Evolutionary conservation across 2,113 vertebrate species (phyloP), one percentile per base, ranked within the genome.

Genomic region (Uria aalge): DNA sequence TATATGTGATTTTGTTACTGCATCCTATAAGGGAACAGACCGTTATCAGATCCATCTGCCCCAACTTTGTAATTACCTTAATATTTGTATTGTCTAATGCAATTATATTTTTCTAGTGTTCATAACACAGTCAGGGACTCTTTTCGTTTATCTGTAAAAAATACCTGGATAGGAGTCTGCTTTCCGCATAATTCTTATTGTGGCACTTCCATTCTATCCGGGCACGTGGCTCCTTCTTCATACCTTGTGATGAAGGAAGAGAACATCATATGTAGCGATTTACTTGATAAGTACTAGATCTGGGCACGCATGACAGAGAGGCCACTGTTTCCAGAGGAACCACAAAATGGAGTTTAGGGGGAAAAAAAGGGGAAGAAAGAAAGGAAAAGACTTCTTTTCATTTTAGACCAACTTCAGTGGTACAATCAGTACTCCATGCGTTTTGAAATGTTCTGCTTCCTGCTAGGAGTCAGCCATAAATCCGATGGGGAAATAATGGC

Each of bases 161-260:
- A 11, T n/a, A 48, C 34, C 53, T 52, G 85, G 36, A 32, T 52
- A 50, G 34, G 43, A 72, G 63, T 55, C 69, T 72, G 43, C 32
- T 81, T 81, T 73, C 48, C 11, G 1, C 14, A 9, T 56, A 63
- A 52, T 82, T 82, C 79, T 78, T 74, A 34, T 11, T 76, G 41
- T 82, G 59, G 11, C 74, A 68, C 48, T 84, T 91, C 38, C 30
- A 64, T 88, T 94, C 78, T 82, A 30, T 77, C 62, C 20, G 29
- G 55, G 43, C 62, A 66, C 55, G 72, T 86, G 73, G 83, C 50
- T 91, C 36, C 75, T 79, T 88, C 77, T 90, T 92, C 62, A 48
- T 91, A 74, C 59, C 85, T 92, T 85, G 50, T 87, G 86, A 71
- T 84, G 92, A 83, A 96, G 76, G 83, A 94, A 89, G 55, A 88